phyloP scores from a whole-genome alignment of 2,797 vertebrate species.

The Gallinago stenura region DNA sequence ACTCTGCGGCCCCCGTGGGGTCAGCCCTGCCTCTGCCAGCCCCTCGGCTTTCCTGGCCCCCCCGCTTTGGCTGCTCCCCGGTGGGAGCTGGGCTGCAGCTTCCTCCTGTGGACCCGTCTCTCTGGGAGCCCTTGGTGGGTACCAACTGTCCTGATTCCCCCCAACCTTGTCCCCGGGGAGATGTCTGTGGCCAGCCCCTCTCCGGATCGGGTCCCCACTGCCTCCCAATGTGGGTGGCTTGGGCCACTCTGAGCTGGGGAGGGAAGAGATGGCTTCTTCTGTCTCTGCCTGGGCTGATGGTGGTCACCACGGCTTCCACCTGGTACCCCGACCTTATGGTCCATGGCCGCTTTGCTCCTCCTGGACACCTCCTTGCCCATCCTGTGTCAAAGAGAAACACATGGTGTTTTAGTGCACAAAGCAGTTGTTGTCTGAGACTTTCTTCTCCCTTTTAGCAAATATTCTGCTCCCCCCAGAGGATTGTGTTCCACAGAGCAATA shows the following conservation, averaged over 20 bases:
- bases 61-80: not conserved
- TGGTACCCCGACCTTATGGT: accelerated
- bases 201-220: accelerated
- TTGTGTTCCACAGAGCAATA: not conserved
- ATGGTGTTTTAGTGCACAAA: accelerated
- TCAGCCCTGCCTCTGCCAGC: not conserved
- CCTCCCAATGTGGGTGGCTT: accelerated
- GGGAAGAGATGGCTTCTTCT: not conserved
- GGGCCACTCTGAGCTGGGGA: not conserved
- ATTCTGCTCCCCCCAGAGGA: not conserved
- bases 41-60: not conserved
- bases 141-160: not conserved
- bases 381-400: accelerated
- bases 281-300: not conserved
- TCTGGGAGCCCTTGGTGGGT: not conserved
- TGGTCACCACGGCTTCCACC: not conserved
- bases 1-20: not conserved
- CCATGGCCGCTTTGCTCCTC: accelerated
- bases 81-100: not conserved
- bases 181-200: accelerated
- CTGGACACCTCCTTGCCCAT: not conserved
- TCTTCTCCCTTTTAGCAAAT: not conserved
- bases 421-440: accelerated
- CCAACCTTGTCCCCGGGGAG: accelerated
- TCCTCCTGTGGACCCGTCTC: not conserved